These are phyloP conservation scores for Pecten maximus DNA, from an alignment of 2,888 invertebrate genomes.

Conservation along the genomic window DNA sequence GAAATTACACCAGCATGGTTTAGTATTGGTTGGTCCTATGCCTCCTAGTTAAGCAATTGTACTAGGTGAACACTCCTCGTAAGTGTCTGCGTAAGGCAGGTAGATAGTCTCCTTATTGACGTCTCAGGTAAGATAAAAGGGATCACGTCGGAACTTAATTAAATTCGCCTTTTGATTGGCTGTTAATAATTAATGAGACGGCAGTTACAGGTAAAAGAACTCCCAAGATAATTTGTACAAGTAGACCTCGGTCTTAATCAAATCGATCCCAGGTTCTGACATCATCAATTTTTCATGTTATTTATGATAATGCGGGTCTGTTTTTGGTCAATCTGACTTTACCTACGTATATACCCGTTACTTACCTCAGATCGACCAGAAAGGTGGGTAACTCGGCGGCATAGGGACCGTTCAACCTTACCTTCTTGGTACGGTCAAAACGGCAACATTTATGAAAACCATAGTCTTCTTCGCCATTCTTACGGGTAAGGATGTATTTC, in stretches of 20 bases:
- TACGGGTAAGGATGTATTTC: not conserved
- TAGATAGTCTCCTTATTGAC: conserved; percentile 27
- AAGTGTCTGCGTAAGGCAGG: not conserved
- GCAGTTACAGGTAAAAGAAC: not conserved
- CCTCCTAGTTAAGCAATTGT: not conserved
- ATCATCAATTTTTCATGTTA: conserved; percentile 19
- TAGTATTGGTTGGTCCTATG: not conserved
- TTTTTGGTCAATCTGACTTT: not conserved
- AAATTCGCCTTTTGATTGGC: not conserved
- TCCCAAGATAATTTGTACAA: not conserved
- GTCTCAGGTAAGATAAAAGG: conserved; percentile 14
- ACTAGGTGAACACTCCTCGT: not conserved
- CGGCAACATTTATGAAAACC: not conserved
- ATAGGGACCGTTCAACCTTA: not conserved
- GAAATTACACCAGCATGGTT: not conserved
- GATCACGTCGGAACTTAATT: conserved; percentile 21
- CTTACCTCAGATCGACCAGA: not conserved
- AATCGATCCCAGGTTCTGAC: not conserved
- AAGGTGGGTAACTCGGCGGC: not conserved
- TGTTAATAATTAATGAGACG: not conserved
- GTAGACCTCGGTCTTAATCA: conserved; percentile 29
- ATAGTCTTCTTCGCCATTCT: not conserved
- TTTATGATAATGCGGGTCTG: not conserved
- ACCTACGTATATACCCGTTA: not conserved
- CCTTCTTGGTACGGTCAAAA: not conserved